Conservation (phyloP, 2,113 vertebrate genomes). For the Anseranas semipalmata region DNA sequence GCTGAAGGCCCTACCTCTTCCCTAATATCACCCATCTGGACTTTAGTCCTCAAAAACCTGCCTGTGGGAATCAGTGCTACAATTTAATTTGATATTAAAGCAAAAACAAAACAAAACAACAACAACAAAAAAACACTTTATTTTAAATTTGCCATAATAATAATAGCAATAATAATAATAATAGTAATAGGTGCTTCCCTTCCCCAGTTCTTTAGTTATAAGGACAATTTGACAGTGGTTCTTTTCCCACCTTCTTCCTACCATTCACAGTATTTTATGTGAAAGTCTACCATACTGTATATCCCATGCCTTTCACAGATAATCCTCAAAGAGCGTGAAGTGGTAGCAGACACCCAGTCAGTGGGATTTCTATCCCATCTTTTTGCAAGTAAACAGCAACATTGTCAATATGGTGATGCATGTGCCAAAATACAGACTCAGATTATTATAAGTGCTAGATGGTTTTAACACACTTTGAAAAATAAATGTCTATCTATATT, state of each 20-base stretch:
- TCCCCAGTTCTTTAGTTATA: neutral
- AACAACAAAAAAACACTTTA: fast-evolving
- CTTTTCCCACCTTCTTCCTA: neutral
- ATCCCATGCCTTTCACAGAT: neutral
- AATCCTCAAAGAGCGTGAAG: neutral
- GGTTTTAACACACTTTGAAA: neutral
- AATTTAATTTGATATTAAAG: neutral
- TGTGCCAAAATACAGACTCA: neutral
- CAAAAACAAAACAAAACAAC: neutral
- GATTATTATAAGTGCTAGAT: neutral
- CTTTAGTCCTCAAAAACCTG: neutral
- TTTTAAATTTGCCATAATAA: neutral
- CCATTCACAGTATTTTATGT: neutral
- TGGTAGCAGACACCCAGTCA: neutral
- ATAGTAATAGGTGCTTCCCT: neutral
- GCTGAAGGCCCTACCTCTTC: neutral
- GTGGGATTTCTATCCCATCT: neutral
- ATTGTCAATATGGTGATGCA: neutral
- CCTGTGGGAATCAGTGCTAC: neutral
- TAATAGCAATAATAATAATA: no score
- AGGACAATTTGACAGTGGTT: neutral
- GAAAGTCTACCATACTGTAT: neutral
- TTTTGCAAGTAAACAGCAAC: neutral
- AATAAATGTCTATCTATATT: neutral
- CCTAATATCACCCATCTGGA: neutral